Evolutionary conservation across 92 coral and sea anemone genomes (phyloP), one percentile per base, ranked within the genome.

Genomic region (Anthopleura xanthogrammica): DNA sequence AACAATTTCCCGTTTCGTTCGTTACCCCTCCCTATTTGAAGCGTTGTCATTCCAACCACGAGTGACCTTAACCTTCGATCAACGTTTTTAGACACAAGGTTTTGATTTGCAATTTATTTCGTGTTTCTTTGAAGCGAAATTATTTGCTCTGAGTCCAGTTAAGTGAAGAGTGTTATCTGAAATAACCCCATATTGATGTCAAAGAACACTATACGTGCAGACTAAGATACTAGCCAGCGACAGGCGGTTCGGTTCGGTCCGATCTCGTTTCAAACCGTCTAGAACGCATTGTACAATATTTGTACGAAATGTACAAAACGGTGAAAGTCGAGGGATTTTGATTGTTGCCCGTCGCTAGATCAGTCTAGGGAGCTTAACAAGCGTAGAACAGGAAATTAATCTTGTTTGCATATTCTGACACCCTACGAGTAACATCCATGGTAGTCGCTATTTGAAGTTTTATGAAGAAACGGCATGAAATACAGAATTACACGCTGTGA

Each of bases 401-500:
- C 84, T 81, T 81, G 84, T 81, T 81, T 81, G 84, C 75, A 52
- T 55, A 75, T 52, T 2, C 82, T 77, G 71, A 84, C 87, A 56
- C 87, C 87, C 87, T 81, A 79, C 76, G 56, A 76, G 36, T 29
- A 83, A 42, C 48, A 72, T 13, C 87, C 81, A 56, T 39, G 77
- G 87, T 70, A 77, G 87, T 43, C 82, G 41, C 87, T 74, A 84
- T 84, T 77, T 76, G 81, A 65, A 85, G 80, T 75, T 68, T 85
- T 85, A 70, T 85, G 78, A 75, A 79, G 75, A 64, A 56, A 68
- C 77, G 72, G 88, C 88, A 72, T 85, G 88, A 46, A 66, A 58
- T 85, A 79, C 52, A 66, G 74, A 78, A 85, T 77, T 79, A 85
- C 88, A 85, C 77, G 73, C 88, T 50, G 81, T 11, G 85, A 87